phyloP scores from a whole-genome alignment of 1,140 invertebrate genomes.

The Chlorops oryzae region DNA sequence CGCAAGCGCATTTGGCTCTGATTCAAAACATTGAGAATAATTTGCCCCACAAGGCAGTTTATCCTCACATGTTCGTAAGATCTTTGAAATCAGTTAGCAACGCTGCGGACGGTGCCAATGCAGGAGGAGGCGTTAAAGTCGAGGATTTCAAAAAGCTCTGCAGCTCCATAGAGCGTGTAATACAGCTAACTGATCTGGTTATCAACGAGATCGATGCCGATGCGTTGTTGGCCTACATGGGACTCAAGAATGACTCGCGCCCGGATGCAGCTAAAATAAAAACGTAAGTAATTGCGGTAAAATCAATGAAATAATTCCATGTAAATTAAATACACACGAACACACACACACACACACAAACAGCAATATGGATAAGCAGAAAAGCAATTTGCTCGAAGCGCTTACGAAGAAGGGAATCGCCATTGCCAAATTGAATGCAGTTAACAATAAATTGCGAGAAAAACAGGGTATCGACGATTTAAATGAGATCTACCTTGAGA shows the following conservation, averaged over 20 bases:
- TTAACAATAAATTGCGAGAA: conserved; percentile 47
- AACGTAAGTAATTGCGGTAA: conserved; percentile 58
- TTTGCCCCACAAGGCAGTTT: conserved; percentile 42
- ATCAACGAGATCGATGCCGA: conserved; percentile 69
- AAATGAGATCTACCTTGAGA: conserved; percentile 59
- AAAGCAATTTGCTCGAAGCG: conserved; percentile 68
- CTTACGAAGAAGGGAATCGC: conserved; percentile 69
- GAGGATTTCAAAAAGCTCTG: conserved; percentile 42
- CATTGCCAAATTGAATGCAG: conserved; percentile 58
- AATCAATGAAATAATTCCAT: neutral
- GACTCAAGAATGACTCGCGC: conserved; percentile 71
- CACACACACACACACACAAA: neutral
- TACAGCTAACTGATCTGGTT: conserved; percentile 60
- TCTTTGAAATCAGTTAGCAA: conserved; percentile 16
- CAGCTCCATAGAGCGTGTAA: conserved; percentile 41
- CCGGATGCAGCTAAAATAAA: conserved; percentile 74
- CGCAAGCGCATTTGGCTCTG: conserved; percentile 69
- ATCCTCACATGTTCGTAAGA: conserved; percentile 43
- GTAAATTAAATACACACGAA: neutral
- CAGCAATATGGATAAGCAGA: conserved; percentile 78
- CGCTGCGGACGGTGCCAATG: conserved; percentile 7
- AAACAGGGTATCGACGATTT: conserved; percentile 55
- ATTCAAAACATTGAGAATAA: conserved; percentile 74
- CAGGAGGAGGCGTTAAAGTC: conserved; percentile 45
- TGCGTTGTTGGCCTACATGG: conserved; percentile 67